Evolutionary conservation across 1,140 invertebrate species (phyloP), one percentile per base, ranked within the genome.

Genomic region (Ylistrum balloti): DNA sequence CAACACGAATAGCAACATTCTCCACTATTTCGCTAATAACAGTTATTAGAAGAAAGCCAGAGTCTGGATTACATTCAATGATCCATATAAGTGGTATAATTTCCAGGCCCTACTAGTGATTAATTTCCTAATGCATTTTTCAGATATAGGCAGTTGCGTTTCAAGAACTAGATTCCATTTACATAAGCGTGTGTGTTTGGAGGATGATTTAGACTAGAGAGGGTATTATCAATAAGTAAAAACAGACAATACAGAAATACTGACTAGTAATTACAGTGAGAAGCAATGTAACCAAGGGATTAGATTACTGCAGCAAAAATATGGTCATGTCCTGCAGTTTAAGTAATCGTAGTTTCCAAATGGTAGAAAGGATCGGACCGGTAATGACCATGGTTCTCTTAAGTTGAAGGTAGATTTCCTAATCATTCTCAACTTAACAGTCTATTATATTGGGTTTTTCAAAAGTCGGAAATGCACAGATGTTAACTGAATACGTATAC

Each of bases 161-260:
- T 74, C 56, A 28, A 74, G 56, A n/a, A n/a, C 15, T 28, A 28
- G n/a, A 28, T 74, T 74, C 56, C 56, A 74, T 74, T 74, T 74
- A 74, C 56, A 74, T 74, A 74, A 74, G 56, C 9, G 56, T n/a
- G 22, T 74, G 56, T 74, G 56, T 74, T 74, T 74, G 56, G 56
- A 28, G n/a, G 28, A 74, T 74, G 56, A 74, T 74, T 74, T 74
- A 74, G 56, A n/a, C 15, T 9, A 74, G 56, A 5, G n/a, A 28
- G 56, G 56, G 56, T 74, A 74, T 74, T 74, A 74, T 74, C 22
- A 74, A 74, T 74, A 74, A 74, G 56, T 74, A 74, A 74, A 74
- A 74, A 74, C 56, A 74, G 22, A 5, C 56, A 3, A 74, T 74
- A 74, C 22, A 74, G 56, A n/a, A 17, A 74, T 22, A 74, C 56